Conservation (phyloP, 2,888 invertebrate genomes). For the Prenolepis imparis region DNA sequence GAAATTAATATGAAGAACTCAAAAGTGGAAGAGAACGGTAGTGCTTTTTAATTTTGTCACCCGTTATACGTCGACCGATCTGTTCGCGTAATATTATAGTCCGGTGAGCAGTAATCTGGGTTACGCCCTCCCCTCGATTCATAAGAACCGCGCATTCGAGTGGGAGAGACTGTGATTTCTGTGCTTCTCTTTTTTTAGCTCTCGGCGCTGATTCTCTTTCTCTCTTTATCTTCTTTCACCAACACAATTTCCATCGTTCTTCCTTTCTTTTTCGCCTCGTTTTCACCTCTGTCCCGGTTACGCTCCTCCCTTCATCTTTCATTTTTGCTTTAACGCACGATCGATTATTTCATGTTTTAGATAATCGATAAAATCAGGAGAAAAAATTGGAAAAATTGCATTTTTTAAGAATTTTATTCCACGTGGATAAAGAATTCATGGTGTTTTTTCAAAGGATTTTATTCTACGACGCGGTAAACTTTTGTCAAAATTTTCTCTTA, state of each 20-base stretch:
- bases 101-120: conserved; percentile 81
- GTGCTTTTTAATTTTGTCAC: conserved; percentile 62
- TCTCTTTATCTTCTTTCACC: conserved; percentile 35
- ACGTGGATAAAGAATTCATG: background rate
- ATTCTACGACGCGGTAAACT: background rate
- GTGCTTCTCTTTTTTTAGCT: conserved; percentile 58
- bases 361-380: conserved; percentile 18
- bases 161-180: conserved; percentile 75
- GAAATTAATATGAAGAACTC: background rate
- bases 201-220: conserved; percentile 23
- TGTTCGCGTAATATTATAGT: conserved; percentile 80
- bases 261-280: conserved; percentile 49
- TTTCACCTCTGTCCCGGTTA: conserved; percentile 48
- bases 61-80: conserved; percentile 75
- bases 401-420: background rate
- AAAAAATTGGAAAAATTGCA: background rate
- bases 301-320: conserved; percentile 7
- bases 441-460: background rate
- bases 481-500: background rate
- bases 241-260: conserved; percentile 43
- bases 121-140: conserved; percentile 80
- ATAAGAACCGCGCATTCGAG: conserved; percentile 72
- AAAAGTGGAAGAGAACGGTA: background rate
- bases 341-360: conserved; percentile 28
- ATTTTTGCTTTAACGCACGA: conserved; percentile 10